These are phyloP conservation scores for Micrasema minimum DNA, from an alignment of 1,140 invertebrate species.

Conservation along the genomic window DNA sequence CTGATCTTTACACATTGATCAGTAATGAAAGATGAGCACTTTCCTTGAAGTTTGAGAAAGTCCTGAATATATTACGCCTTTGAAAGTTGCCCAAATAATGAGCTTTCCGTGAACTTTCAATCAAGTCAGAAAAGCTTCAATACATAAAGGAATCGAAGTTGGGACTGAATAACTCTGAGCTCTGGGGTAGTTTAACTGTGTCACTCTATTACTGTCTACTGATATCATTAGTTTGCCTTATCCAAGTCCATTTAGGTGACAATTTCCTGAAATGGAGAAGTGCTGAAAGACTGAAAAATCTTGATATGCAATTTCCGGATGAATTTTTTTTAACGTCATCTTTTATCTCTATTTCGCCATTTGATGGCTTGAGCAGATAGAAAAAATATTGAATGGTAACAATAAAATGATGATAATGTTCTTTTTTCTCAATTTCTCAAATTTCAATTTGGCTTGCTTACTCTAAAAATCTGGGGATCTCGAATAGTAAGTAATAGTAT, in stretches of 20 bases:
- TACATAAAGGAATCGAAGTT: not conserved
- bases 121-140: constrained; percentile 21
- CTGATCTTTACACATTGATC: constrained; percentile 1
- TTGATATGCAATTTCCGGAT: too few species aligned
- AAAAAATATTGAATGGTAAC: too few species aligned
- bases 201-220: constrained; percentile 30
- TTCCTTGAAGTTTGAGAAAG: constrained; percentile 9
- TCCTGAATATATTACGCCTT: constrained; percentile 17
- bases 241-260: constrained; percentile 5
- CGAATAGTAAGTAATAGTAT: too few species aligned
- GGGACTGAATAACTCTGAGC: too few species aligned
- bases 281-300: not conserved
- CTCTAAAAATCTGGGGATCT: too few species aligned
- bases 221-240: constrained; percentile 39
- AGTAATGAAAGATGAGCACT: constrained; percentile 6
- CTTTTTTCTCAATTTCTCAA: too few species aligned
- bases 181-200: constrained; percentile 30
- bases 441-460: too few species aligned
- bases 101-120: constrained; percentile 31
- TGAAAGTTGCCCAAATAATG: constrained; percentile 4
- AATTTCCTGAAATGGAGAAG: constrained; percentile 27
- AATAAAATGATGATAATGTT: too few species aligned
- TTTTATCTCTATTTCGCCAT: too few species aligned
- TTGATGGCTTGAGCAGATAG: too few species aligned
- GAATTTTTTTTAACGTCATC: too few species aligned